Evolutionary conservation across 2,797 vertebrate genomes (phyloP), one percentile per base, ranked within the genome.

Genomic region (Cetoscarus ocellatus): DNA sequence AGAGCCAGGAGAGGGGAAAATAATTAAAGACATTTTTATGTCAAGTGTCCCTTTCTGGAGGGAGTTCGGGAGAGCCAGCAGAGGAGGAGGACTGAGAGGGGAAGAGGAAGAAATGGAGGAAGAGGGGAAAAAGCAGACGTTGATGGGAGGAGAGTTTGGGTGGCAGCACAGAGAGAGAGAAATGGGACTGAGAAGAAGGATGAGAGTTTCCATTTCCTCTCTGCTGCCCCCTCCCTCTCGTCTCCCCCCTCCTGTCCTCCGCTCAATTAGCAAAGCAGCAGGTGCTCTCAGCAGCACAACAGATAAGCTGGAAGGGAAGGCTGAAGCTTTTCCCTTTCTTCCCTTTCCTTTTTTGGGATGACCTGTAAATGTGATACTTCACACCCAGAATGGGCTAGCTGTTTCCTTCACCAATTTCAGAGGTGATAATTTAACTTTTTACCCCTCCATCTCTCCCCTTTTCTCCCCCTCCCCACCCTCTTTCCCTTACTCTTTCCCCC

Each of bases 261-360:
- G 94, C 95, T 97, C 96, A 97, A 97, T 99, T 98, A 98, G 92
- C 96, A 94, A 95, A 95, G 89, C 97, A 97, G 97, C 97, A 96
- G 97, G 96, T 96, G 96, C 94, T 95, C 92, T 85, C 91, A 86
- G 91, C 94, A 91, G 94, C 93, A 92, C 93, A 94, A 91, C 94
- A 94, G 94, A 96, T 95, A 93, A 92, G 94, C 94, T 93, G 67
- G 88, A 87, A 89, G 92, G 92, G 86, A 95, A 94, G 91, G 92
- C 90, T 94, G 90, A 88, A 92, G 90, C 92, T 92, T 81, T 93
- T 94, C 92, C 93, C 80, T 75, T 80, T 81, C 75, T 86, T 86
- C 74, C 79, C 70, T 80, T 75, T 66, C 57, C 69, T 67, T 89
- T 87, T 95, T 95, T 93, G 91, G 93, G 94, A 94, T 95, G 95